Base-by-base conservation (phyloP, 1,140 invertebrate species). In the Protaetia brevitarsis region DNA sequence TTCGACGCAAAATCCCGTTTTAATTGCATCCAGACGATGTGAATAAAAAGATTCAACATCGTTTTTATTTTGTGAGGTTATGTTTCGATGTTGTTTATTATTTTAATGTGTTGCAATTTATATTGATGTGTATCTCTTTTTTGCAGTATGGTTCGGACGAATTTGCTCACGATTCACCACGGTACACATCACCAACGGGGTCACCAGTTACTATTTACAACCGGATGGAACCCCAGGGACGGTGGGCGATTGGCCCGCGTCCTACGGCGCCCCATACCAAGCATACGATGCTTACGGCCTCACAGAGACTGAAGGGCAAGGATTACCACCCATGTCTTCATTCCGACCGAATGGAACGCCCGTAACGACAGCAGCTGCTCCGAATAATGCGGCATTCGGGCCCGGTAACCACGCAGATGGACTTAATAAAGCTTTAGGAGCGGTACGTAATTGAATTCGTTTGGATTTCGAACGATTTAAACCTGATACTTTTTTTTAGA, bases 261-360 rank as follows among this genome's bases (percentile, higher is more conserved):
- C 78, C 51, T 84, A 83, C 77, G 69, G 69, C 28, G 68, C 69
- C n/a, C 79, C 82, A 37, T 82, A 82, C 66, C 82, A 84, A 74
- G 78, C 82, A 41, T 84, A 84, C 72, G 83, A 85, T 74, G 79
- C 83, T 51, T 86, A 85, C 72, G 81, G 81, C 30, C 79, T 84
- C 36, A 82, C 83, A 66, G 88, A 86, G 75, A 83, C 84, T 69
- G 81, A 83, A 74, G 83, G 87, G 75, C 84, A 89, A 74, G 89
- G 92, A 62, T 84, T 97, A 79, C 94, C 94, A 65, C 94, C 95
- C 31, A 96, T 97, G 94, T 96, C 94, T 63, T 93, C 92, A 68
- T 93, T 97, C 83, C 85, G 93, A 30, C 87, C 88, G 34, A 82
- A 81, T 69, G 82, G 81, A 63, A 85, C 84, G 29, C 73, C 79